A percentile compares a stretch with the other conserved stretches of the same genome.
Evolutionary conservation across 2,113 vertebrate genomes (phyloP).

Genomic region (Sialia sialis): DNA sequence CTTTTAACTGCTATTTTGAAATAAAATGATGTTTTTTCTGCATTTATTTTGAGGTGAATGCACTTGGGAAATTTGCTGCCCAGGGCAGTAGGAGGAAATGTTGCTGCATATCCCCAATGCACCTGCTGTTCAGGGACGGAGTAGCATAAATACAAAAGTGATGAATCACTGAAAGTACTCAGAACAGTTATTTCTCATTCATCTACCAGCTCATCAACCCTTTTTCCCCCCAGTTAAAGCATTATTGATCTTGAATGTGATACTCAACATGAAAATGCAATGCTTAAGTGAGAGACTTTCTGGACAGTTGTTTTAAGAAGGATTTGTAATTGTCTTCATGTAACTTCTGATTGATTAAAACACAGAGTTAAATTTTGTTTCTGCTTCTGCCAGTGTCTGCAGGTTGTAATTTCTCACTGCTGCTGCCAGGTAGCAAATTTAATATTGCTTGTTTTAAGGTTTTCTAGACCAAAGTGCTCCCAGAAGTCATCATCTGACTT

Average conservation of each 20-base stretch:
- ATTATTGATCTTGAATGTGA: background rate
- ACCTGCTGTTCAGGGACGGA: background rate
- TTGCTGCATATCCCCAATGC: background rate
- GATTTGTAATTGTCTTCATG: background rate
- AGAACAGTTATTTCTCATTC: background rate
- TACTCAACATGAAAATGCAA: background rate
- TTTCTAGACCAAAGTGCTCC: background rate
- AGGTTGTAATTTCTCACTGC: background rate
- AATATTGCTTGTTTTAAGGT: background rate
- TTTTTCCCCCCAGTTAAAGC: rapidly evolving
- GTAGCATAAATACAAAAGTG: background rate
- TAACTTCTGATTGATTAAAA: background rate
- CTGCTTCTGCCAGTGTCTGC: background rate
- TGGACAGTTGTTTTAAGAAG: background rate
- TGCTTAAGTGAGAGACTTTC: background rate
- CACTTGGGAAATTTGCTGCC: background rate
- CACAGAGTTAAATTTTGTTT: background rate
- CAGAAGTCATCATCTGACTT: background rate
- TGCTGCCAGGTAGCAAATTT: background rate
- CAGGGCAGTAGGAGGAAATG: background rate
- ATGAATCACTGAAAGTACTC: background rate
- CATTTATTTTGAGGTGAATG: background rate
- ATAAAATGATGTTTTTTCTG: background rate
- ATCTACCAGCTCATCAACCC: background rate
- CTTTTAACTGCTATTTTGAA: background rate